Evolutionary conservation across 1,140 invertebrate genomes (phyloP), one percentile per base, ranked within the genome.

Genomic region (Ooceraea biroi): DNA sequence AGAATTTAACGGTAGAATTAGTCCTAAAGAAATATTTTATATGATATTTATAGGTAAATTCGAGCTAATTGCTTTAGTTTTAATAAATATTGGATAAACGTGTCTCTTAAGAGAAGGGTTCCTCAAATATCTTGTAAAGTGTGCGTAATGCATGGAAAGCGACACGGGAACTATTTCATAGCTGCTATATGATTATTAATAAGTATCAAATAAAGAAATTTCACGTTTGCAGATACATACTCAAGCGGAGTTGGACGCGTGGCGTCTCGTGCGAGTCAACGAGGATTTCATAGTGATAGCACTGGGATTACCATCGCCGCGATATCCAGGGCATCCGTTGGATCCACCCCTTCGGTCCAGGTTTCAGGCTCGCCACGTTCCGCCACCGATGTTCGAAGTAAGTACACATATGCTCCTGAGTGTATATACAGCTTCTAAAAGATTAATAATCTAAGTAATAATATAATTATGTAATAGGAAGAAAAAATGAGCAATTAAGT

Each of bases 281-380:
- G 97, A 99, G 92, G 96, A 98, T 89, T 99, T 99, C 92, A 95
- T 98, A 44, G 98, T 99, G 10, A 97, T 99, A 71, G 98, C 98
- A 0, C 93, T 99, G 14, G 98, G 98, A 17, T 92, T 99, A 68
- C 98, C 98, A 8, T 96, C 98, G 12, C 98, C 98, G 66, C 94
- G 96, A 58, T 98, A 98, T 93, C 96, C 96, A 83, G 99, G 99
- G 1, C 98, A 99, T 92, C 97, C 98, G 0, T 94, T 99, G 12
- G 99, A 99, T 96, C 99, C 99, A 14, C 99, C 99, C 0, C 94
- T 99, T 11, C 95, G 99, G 83, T 99, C 98, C 0, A 95, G 99
- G 71, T 99, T 99, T 94, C 99, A 99, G 94, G 98, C 97, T 0
- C 95, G 98, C 92, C 97, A 98, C 93, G 96, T 99, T 36, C 94